Percentiles rank a stretch among this genome's conserved stretches.
Evolutionary conservation across 2,888 invertebrate species (phyloP).

Genomic region (Acrobasis consociella): DNA sequence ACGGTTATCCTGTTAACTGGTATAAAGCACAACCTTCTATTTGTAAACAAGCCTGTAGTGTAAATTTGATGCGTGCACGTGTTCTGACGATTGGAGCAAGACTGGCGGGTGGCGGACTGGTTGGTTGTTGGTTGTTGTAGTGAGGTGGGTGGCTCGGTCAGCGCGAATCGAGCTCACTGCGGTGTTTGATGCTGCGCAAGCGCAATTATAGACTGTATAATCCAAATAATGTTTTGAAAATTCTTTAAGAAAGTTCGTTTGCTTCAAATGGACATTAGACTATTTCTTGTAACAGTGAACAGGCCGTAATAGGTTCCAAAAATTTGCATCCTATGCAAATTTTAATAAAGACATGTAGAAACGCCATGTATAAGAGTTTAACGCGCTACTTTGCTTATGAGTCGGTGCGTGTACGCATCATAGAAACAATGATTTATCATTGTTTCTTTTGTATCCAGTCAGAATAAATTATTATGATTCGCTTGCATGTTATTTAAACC

Average conservation of each 20-base stretch:
- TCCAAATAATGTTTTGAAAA: no score
- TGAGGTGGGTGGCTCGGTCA: constrained; percentile 35
- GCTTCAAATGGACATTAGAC: no score
- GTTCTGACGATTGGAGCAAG: constrained; percentile 53
- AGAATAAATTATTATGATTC: no score
- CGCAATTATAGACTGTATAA: neutral
- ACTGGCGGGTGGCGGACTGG: constrained; percentile 59
- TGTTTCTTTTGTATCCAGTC: no score
- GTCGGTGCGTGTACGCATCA: neutral
- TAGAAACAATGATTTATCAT: neutral
- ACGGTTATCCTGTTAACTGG: constrained; percentile 63
- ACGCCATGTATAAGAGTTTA: neutral
- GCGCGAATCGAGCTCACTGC: constrained; percentile 59
- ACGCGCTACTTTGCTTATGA: neutral
- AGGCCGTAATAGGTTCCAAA: no score
- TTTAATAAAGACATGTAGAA: neutral
- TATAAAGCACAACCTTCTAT: constrained; percentile 60
- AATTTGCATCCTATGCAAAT: no score
- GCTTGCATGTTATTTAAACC: no score
- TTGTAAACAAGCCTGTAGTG: constrained; percentile 64
- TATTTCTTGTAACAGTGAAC: no score
- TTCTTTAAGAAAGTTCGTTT: no score
- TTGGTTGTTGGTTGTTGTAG: constrained; percentile 32
- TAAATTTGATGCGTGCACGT: constrained; percentile 51
- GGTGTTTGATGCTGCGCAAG: neutral